Percentiles rank a stretch among this genome's conserved stretches.
Evolutionary conservation across 2,113 vertebrate species (phyloP).

Genomic region (Oostethus manadensis): DNA sequence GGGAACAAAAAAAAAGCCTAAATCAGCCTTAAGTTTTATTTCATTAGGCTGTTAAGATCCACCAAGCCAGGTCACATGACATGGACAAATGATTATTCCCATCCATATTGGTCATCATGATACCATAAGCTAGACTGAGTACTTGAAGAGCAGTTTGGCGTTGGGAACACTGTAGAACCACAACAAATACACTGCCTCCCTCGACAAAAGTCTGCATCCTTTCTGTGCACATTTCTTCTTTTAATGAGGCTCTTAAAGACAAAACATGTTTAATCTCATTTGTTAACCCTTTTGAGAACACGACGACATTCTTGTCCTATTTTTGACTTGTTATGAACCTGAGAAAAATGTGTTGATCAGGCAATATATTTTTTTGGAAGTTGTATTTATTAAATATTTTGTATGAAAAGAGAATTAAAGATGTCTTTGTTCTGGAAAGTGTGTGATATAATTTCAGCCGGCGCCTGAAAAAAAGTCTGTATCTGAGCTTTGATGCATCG

Average conservation of each 20-base stretch:
- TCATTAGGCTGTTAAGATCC: slow-evolving; percentile 69
- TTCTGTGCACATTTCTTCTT: slow-evolving; percentile 68
- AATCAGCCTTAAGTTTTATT: slow-evolving; percentile 74
- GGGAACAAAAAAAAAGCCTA: slow-evolving; percentile 73
- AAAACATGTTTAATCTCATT: slow-evolving; percentile 75
- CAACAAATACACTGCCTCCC: slow-evolving; percentile 81
- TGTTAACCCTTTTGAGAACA: slow-evolving; percentile 79
- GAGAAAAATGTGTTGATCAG: slow-evolving; percentile 86
- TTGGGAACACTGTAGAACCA: slow-evolving; percentile 84
- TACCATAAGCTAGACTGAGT: slow-evolving; percentile 85
- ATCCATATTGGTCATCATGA: slow-evolving; percentile 70
- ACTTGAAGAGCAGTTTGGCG: slow-evolving; percentile 91
- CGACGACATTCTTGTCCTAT: slow-evolving; percentile 85
- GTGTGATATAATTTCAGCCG: too few relatives aligned
- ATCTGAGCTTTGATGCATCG: too few relatives aligned
- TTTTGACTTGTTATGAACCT: slow-evolving; percentile 86
- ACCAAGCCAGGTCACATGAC: slow-evolving; percentile 77
- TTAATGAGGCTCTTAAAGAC: slow-evolving; percentile 77
- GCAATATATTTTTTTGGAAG: slow-evolving; percentile 98
- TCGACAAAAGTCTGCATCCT: slow-evolving; percentile 73
- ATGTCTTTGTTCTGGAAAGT: slow-evolving; percentile 61
- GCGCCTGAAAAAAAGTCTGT: too few relatives aligned
- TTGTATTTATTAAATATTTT: slow-evolving; percentile 99
- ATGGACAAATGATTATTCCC: slow-evolving; percentile 71
- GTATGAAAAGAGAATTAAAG: slow-evolving; percentile 90